Evolutionary conservation across 1,140 invertebrate species (phyloP).

Genomic region (Cheumatopsyche charites): DNA sequence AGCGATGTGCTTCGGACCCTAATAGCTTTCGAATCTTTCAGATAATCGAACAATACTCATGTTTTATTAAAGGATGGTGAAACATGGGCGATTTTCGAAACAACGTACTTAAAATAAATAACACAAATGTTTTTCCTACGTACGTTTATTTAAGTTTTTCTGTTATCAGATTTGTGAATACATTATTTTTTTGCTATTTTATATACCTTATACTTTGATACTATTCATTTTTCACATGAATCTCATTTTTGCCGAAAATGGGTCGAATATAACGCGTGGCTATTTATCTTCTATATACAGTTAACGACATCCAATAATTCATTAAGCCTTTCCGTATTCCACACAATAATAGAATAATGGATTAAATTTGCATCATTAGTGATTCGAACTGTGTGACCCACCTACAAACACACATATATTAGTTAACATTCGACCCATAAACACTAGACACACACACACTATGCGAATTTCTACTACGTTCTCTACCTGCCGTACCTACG

Average conservation of each 20-base stretch:
- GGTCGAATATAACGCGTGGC: no score
- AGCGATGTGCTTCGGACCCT: neutral
- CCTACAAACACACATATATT: neutral
- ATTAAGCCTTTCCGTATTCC: conserved; percentile 12
- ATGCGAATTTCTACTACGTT: neutral
- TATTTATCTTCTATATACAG: no score
- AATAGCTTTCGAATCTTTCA: conserved; percentile 4
- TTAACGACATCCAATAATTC: no score
- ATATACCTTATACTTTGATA: no score
- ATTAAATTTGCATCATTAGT: conserved; percentile 21
- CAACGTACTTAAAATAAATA: no score
- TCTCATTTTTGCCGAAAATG: no score
- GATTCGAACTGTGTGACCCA: conserved; percentile 13
- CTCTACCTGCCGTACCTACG: no score
- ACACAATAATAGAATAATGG: conserved; percentile 19
- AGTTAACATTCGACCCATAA: conserved; percentile 1
- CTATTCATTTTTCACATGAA: no score
- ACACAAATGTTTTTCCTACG: no score
- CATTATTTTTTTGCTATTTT: no score
- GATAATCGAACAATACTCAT: conserved; percentile 25
- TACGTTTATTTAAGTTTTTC: no score
- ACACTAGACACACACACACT: neutral
- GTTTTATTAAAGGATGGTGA: conserved; percentile 17
- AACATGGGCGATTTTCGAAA: conserved; percentile 1
- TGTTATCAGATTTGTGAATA: no score